Evolutionary conservation across 2,797 vertebrate genomes (phyloP), one percentile per base, ranked within the genome.

Genomic region (Myotis vivesi): DNA sequence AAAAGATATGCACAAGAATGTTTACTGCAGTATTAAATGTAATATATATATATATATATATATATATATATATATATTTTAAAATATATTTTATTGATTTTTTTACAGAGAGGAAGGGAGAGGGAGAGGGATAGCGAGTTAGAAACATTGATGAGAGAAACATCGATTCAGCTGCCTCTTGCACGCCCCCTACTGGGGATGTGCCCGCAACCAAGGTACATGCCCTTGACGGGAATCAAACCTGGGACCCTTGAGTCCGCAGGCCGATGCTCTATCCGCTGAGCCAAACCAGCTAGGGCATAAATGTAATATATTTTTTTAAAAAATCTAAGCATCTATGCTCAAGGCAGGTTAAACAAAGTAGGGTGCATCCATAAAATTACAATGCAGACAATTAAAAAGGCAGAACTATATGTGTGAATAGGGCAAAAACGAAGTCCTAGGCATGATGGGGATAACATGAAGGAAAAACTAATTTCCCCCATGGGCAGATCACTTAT

Each of bases 361-460:
- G 8, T 53, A 92, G 2, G 44, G 13, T 12, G 4, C 2, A 76
- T n/a, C 55, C 33, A 76, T 76, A 51, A 79, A 68, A 87, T 8
- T 53, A 84, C 33, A 87, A 59, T 23, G 41, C 3, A 87, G 66
- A 66, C 28, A 23, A 13, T 62, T 75, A 73, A 82, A 89, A 86
- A 71, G 57, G 82, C 11, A 88, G 19, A 91, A 79, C 20, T 41
- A 1, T 16, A 41, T 22, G 12, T 36, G 55, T 73, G 64, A 92
- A 41, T 15, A 73, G 30, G 22, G 38, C n/a, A 38, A 95, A 92
- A 87, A 41, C 77, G n/a, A 92, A 95, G 57, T 66, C 73, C 79
- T 36, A 90, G 53, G 33, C 66, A 71, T n/a, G 41, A 53, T 23
- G 28, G 36, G 49, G 53, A 68, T 49, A 66, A 22, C 15, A 49